Conservation (phyloP, 2,113 vertebrate genomes). For the Rhinolophus sinicus region DNA sequence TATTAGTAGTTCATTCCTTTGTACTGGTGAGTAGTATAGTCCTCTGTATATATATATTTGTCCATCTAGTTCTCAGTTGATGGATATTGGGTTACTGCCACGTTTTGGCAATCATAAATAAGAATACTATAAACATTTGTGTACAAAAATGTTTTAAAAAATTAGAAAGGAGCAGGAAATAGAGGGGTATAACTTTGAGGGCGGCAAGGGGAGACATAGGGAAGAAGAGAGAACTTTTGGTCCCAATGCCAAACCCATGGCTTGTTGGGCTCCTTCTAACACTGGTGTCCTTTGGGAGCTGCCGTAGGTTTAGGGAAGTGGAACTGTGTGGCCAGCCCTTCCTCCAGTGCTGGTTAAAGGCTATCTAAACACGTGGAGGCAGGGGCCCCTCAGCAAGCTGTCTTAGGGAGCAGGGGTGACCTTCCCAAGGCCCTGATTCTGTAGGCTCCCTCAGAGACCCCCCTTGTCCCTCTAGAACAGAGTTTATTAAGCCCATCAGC, state of each 20-base stretch:
- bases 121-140: background rate
- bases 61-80: background rate
- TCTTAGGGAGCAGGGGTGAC: background rate
- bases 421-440: background rate
- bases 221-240: background rate
- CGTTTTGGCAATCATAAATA: conserved; percentile 16
- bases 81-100: background rate
- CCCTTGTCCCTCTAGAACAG: background rate
- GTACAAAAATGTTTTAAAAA: no score
- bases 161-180: background rate
- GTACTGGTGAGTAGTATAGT: background rate
- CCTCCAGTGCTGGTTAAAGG: background rate
- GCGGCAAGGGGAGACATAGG: background rate
- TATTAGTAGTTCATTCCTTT: background rate
- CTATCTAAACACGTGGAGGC: background rate
- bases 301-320: background rate
- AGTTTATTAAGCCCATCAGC: background rate
- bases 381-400: background rate
- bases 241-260: background rate
- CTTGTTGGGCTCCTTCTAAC: background rate
- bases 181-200: background rate
- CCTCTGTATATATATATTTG: background rate
- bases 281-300: background rate
- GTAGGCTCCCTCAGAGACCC: background rate
- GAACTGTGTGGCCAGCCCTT: background rate